Conservation (phyloP, 2,888 invertebrate genomes). For the Eugnorisma glareosa region DNA sequence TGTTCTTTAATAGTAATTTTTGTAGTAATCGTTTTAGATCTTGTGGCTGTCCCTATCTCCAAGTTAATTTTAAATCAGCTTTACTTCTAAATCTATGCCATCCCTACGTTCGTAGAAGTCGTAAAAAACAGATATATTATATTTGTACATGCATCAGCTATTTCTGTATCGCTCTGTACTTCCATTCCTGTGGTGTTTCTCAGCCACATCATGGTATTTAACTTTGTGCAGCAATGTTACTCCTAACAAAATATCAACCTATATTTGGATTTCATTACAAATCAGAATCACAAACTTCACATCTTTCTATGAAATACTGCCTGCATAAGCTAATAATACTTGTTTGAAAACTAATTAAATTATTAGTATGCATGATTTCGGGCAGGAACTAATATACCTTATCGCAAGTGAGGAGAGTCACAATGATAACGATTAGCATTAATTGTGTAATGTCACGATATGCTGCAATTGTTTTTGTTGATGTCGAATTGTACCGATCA, state of each 20-base stretch:
- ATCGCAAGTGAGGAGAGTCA: constrained; percentile 59
- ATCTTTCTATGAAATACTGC: neutral
- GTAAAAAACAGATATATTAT: constrained; percentile 85
- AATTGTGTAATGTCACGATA: constrained; percentile 36
- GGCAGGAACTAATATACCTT: constrained; percentile 32
- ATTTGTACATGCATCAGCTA: constrained; percentile 82
- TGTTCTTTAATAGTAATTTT: neutral
- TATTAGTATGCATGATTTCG: constrained; percentile 14
- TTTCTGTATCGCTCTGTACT: constrained; percentile 81
- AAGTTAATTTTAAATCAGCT: constrained; percentile 19
- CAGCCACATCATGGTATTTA: constrained; percentile 44
- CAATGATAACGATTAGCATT: constrained; percentile 65
- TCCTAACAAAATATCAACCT: neutral
- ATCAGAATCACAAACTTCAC: too few species aligned
- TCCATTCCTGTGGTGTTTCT: constrained; percentile 71
- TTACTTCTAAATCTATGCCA: constrained; percentile 53
- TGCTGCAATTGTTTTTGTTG: constrained; percentile 36
- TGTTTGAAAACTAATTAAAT: neutral
- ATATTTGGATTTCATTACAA: neutral
- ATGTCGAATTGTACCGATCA: neutral
- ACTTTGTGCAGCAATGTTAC: constrained; percentile 38
- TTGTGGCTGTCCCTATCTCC: neutral
- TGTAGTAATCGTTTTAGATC: neutral
- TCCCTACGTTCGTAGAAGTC: constrained; percentile 80
- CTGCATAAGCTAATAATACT: neutral